These are phyloP conservation scores for Melanogrammus aeglefinus DNA, from an alignment of 2,797 vertebrate genomes.

Conservation along the genomic window DNA sequence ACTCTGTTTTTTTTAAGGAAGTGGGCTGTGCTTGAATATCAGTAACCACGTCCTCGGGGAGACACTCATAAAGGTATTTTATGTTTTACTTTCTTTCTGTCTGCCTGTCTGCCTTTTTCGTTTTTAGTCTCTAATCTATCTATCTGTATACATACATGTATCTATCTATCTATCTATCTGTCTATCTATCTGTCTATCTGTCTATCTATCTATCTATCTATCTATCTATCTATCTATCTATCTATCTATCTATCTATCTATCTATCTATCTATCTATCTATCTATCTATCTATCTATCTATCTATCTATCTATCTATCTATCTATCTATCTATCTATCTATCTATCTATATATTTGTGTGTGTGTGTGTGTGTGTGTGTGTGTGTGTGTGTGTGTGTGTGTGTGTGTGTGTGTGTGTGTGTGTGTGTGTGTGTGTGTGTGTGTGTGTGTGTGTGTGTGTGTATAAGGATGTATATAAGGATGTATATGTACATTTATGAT, in stretches of 20 bases:
- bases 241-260: not conserved
- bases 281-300: not conserved
- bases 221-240: not conserved
- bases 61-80: not conserved
- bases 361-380: too few species aligned
- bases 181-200: not conserved
- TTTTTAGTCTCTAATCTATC: not conserved
- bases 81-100: not conserved
- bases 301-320: not conserved
- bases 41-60: not conserved
- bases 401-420: not conserved
- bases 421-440: too few species aligned
- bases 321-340: too few species aligned
- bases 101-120: not conserved
- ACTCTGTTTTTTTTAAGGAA: not conserved
- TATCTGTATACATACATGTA: not conserved
- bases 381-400: too few species aligned
- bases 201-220: not conserved
- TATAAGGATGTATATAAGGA: too few species aligned
- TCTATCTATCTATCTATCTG: not conserved
- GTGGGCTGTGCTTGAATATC: not conserved
- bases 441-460: not conserved
- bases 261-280: not conserved
- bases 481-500: not conserved
- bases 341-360: too few species aligned